These are phyloP conservation scores for Carlito syrichta DNA, from an alignment of 2,113 vertebrate genomes.

Conservation along the genomic window DNA sequence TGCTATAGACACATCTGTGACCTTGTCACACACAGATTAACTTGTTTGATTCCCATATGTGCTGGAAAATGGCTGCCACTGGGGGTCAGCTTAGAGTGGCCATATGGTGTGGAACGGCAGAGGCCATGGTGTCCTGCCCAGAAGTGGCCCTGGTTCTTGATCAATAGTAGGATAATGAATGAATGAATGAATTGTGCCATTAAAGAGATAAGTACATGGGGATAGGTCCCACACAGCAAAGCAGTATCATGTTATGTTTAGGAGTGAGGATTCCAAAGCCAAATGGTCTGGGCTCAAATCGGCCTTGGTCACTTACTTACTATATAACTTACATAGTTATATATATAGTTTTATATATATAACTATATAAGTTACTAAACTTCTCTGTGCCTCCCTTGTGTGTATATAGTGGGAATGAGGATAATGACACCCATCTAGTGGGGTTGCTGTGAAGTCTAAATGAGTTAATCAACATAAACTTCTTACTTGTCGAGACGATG, in stretches of 20 bases:
- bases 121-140: rapidly evolving
- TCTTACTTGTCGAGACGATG: too few species aligned
- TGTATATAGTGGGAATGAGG: background rate
- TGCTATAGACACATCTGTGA: background rate
- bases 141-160: background rate
- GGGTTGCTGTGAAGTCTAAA: background rate
- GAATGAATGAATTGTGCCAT: background rate
- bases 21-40: background rate
- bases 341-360: too few species aligned
- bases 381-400: rapidly evolving
- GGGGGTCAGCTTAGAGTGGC: background rate
- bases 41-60: background rate
- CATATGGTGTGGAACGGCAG: background rate
- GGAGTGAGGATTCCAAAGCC: background rate
- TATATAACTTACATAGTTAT: too few species aligned
- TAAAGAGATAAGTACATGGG: background rate
- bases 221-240: background rate
- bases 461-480: background rate
- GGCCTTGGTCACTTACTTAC: background rate
- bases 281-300: background rate
- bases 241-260: background rate
- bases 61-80: background rate
- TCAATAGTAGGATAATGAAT: background rate
- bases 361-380: background rate
- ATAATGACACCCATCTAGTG: background rate